Base-by-base conservation (phyloP, 92 coral and sea anemone species). In the Anthopleura xanthogrammica region DNA sequence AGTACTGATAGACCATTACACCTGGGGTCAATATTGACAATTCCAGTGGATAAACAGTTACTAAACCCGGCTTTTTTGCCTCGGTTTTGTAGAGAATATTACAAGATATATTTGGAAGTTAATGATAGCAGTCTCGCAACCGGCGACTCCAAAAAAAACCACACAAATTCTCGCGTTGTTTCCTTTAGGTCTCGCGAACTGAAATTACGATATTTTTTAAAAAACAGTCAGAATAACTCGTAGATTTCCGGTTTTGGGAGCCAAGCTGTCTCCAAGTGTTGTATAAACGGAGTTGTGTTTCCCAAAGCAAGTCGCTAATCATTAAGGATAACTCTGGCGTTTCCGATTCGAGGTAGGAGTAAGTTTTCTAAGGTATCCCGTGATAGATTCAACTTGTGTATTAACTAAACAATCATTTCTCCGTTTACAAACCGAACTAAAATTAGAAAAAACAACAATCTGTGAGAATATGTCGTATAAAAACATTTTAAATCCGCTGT, bases 221-320 rank as follows among this genome's bases (percentile, higher is more conserved):
- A 70, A 81, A 81, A 68, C 77, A 81, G 65, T 65, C 58, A 60
- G 46, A 46, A 48, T 54, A 81, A 70, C 80, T 55, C 55, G 74
- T 56, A 62, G 52, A 48, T 78, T 76, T 84, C 87, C 87, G 87
- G 87, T 65, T 22, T 13, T 3, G 12, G 87, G 82, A 84, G 87
- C 87, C 87, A 84, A 84, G 77, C 62, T 77, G 87, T 84, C 87
- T 84, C 52, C 73, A 76, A 84, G 50, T 76, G 77, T 52, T 76
- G 65, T 39, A 52, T 46, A 60, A 55, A 77, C 68, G 82, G 72
- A 41, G 75, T 77, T 76, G 16, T 75, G 87, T 76, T 77, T 84
- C 87, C 66, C 68, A 77, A 84, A 84, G 87, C 87, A 84, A 55
- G 65, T 14, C 58, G 64, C 75, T 29, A 64, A 60, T 84, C 65